Base-by-base conservation (phyloP, 2,888 invertebrate genomes). In the Apoderus coryli region DNA sequence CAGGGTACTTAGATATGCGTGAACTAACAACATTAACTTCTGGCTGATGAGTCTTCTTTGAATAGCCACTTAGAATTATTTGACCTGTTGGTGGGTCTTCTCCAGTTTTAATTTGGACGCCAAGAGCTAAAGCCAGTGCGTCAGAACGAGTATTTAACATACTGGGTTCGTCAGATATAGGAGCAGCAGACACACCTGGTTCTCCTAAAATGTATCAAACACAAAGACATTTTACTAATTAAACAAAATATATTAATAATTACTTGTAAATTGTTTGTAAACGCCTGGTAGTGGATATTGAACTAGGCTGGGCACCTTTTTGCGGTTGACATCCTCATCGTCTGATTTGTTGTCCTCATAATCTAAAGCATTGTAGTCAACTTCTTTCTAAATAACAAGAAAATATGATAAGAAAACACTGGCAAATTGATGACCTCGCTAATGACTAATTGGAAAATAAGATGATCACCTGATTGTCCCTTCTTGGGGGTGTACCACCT, bases 311-410 rank as follows among this genome's bases (percentile, higher is more conserved):
- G 56, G 56, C 3, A 57, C 54, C 29, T 53, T 44, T 29, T 51
- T 53, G 25, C 39, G 44, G 0, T 47, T 39, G 10, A 44, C 19
- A 7, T 52, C 49, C 23, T 53, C 53, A 3, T 55, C 53, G 15
- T 53, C 53, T 1, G 53, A 52, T 13, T 54, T 54, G 27, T 53
- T 52, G 15, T 53, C 55, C 47, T 78, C 78, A 44, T 78, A 78
- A 48, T 78, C 78, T 37, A 78, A 45, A 0, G 78, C 78, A 47
- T 78, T 77, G 53, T 78, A 74, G 46, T 78, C 78, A 6, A 76
- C 63, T 32, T 48, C 48, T 28, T 47, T 44, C n/a, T n/a, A n/a
- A n/a, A n/a, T n/a, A n/a, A n/a, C n/a, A n/a, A n/a, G n/a, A n/a
- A n/a, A n/a, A n/a, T n/a, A n/a, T n/a, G n/a, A n/a, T n/a, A n/a